These are phyloP conservation scores for Taenioides sp. DNA, from an alignment of 2,797 vertebrate species.

Conservation along the genomic window DNA sequence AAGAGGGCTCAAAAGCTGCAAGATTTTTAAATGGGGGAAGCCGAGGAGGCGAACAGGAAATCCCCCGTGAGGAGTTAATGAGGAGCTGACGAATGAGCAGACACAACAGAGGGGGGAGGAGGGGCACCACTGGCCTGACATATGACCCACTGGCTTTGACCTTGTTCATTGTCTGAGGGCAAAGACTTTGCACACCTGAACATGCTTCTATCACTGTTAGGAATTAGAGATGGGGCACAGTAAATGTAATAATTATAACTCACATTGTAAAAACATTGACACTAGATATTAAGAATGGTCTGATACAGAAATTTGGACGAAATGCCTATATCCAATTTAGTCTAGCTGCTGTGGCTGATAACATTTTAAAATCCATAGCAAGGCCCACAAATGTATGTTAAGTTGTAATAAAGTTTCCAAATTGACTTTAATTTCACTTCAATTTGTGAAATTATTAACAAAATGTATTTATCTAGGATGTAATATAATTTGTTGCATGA, in stretches of 20 bases:
- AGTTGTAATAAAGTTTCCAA: too few relatives aligned
- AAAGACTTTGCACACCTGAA: constrained; percentile 65
- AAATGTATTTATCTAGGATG: too few relatives aligned
- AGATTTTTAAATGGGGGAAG: constrained; percentile 57
- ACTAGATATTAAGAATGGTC: not conserved
- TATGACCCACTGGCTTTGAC: constrained; percentile 72
- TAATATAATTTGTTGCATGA: too few relatives aligned
- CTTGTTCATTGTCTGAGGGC: constrained; percentile 71
- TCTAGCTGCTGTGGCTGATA: too few relatives aligned
- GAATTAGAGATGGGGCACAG: too few relatives aligned
- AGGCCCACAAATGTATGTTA: too few relatives aligned
- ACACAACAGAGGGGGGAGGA: constrained; percentile 69
- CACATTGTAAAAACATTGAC: not conserved
- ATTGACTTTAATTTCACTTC: too few relatives aligned
- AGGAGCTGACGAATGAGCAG: constrained; percentile 72
- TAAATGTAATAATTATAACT: not conserved
- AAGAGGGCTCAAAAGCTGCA: constrained; percentile 60
- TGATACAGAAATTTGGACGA: not conserved
- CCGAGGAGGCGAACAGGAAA: constrained; percentile 68
- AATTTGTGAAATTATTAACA: too few relatives aligned
- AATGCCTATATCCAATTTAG: not conserved
- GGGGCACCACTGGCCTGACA: constrained; percentile 56
- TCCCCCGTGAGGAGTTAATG: constrained; percentile 74
- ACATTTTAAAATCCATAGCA: too few relatives aligned
- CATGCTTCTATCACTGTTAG: not conserved